Conservation (phyloP, 2,113 vertebrate species). For the Neopipo cinnamomea region DNA sequence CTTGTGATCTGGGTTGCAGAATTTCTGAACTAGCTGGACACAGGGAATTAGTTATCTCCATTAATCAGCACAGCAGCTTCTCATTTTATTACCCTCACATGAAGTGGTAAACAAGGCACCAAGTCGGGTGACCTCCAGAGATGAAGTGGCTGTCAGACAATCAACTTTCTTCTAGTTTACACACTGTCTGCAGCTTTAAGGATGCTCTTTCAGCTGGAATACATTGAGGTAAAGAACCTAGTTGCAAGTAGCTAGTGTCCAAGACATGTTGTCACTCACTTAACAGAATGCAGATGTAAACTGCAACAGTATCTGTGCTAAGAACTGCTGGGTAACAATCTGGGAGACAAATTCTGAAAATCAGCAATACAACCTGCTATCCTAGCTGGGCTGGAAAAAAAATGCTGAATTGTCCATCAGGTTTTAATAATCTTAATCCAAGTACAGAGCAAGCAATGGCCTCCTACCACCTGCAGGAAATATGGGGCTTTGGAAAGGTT, state of each 20-base stretch:
- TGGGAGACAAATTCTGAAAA: not conserved
- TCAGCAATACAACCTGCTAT: not conserved
- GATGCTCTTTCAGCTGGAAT: not conserved
- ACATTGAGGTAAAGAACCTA: not conserved
- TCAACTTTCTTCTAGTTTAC: not conserved
- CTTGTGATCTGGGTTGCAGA: slow-evolving; percentile 7
- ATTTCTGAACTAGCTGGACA: not conserved
- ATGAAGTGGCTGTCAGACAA: not conserved
- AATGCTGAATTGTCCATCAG: not conserved
- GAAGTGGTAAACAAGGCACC: slow-evolving; percentile 19
- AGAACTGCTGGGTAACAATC: not conserved
- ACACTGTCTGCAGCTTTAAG: not conserved
- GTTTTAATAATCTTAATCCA: not conserved
- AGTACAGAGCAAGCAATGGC: not conserved
- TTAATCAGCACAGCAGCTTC: slow-evolving; percentile 35
- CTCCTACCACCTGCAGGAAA: slow-evolving; percentile 19
- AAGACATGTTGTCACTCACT: not conserved
- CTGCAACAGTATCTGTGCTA: not conserved
- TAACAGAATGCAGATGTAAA: not conserved
- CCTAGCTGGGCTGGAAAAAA: not conserved
- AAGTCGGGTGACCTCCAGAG: not conserved
- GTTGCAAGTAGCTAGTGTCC: not conserved
- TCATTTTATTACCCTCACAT: slow-evolving; percentile 34
- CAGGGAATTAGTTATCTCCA: not conserved
- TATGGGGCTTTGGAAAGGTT: not conserved